These are phyloP conservation scores for Dendrolimus houi DNA, from an alignment of 2,888 invertebrate species.

Conservation along the genomic window DNA sequence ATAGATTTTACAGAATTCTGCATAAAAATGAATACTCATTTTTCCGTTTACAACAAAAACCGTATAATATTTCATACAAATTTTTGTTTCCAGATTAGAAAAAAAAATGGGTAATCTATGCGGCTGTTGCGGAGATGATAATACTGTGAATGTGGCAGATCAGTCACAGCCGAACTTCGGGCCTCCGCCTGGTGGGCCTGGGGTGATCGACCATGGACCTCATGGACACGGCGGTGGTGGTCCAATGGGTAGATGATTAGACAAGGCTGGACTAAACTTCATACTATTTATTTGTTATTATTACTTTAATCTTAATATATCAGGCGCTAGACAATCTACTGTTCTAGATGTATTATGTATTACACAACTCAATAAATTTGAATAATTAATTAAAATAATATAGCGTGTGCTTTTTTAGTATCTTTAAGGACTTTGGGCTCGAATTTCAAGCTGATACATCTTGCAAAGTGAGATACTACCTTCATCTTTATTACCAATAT, in stretches of 20 bases:
- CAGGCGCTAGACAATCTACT: neutral
- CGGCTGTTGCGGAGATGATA: conserved; percentile 13
- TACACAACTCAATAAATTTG: neutral
- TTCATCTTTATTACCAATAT: too few species aligned
- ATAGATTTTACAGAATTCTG: too few species aligned
- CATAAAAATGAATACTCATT: too few species aligned
- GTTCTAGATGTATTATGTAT: neutral
- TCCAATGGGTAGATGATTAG: conserved; percentile 28
- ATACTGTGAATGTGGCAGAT: conserved; percentile 27
- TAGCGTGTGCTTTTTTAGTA: too few species aligned
- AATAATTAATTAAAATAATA: neutral
- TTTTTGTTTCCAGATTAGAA: conserved; percentile 1
- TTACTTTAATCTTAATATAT: neutral
- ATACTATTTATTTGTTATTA: neutral
- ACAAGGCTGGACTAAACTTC: neutral
- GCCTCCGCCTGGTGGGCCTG: conserved; percentile 13
- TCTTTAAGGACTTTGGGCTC: too few species aligned
- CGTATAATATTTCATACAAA: too few species aligned
- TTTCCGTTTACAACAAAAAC: too few species aligned
- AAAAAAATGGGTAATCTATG: conserved; percentile 2
- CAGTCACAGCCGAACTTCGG: conserved; percentile 13
- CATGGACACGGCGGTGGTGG: conserved; percentile 4
- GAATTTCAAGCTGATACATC: too few species aligned
- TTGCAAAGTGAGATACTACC: too few species aligned
- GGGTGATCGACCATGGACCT: conserved; percentile 23